Evolutionary conservation across 2,888 invertebrate species (phyloP).

Genomic region (Sphinx pinastri): DNA sequence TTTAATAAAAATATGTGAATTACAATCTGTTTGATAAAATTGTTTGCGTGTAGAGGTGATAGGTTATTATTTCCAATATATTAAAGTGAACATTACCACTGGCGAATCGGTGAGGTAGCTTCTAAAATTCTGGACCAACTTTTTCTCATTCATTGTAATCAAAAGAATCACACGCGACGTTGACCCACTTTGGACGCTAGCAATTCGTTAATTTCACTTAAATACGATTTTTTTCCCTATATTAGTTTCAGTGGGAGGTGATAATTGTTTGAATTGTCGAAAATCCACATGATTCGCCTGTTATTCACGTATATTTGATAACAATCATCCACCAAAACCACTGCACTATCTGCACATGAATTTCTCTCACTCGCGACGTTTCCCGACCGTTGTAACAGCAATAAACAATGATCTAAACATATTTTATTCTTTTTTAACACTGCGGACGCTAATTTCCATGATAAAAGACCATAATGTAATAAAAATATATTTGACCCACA

Average conservation of each 20-base stretch:
- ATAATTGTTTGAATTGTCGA: conserved; percentile 53
- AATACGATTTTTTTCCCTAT: neutral
- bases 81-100: conserved; percentile 55
- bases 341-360: conserved; percentile 49
- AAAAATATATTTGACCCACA: conserved; percentile 41
- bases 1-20: neutral
- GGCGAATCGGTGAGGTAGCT: conserved; percentile 81
- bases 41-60: neutral
- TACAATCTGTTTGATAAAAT: neutral
- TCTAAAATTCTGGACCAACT: conserved; percentile 81
- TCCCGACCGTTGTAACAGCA: conserved; percentile 27
- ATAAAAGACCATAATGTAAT: conserved; percentile 38
- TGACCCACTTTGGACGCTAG: conserved; percentile 61
- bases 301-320: conserved; percentile 67
- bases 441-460: conserved; percentile 34
- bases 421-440: conserved; percentile 35
- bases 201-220: conserved; percentile 8
- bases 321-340: conserved; percentile 65
- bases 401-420: conserved; percentile 36
- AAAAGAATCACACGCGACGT: conserved; percentile 54
- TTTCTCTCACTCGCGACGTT: conserved; percentile 37
- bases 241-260: conserved; percentile 37
- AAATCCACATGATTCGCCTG: conserved; percentile 68
- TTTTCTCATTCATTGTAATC: conserved; percentile 82
- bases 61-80: neutral